Evolutionary conservation across 2,888 invertebrate species (phyloP).

Genomic region (Autographa gamma): DNA sequence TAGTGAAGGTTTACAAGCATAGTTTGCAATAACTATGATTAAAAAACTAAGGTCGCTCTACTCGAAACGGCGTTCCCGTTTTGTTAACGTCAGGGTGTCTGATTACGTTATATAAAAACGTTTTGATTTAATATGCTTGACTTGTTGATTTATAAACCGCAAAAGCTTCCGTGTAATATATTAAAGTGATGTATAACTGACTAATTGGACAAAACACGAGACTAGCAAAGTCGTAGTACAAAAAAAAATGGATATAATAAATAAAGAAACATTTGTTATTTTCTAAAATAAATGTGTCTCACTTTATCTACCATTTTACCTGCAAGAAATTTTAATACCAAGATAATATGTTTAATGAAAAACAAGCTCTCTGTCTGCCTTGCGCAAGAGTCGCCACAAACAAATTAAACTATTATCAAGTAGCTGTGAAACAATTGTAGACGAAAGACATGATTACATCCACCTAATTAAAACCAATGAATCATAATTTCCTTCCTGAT

Average conservation of each 20-base stretch:
- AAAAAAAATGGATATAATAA: too few relatives aligned
- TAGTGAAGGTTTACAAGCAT: slow-evolving; percentile 37
- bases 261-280: too few relatives aligned
- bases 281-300: too few relatives aligned
- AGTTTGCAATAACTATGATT: slow-evolving; percentile 29
- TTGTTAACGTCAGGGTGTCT: slow-evolving; percentile 8
- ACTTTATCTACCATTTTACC: too few relatives aligned
- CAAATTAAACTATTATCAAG: neutral
- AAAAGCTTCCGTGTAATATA: neutral
- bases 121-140: neutral
- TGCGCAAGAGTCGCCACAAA: neutral
- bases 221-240: too few relatives aligned
- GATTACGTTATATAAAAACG: slow-evolving; percentile 12
- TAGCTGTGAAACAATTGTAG: neutral
- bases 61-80: slow-evolving; percentile 25
- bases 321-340: too few relatives aligned
- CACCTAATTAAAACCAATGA: slow-evolving; percentile 46
- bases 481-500: slow-evolving; percentile 35
- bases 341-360: too few relatives aligned
- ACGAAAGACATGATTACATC: neutral
- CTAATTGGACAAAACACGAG: too few relatives aligned
- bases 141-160: neutral
- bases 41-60: slow-evolving; percentile 51
- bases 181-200: too few relatives aligned
- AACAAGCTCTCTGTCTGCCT: neutral